These are phyloP conservation scores for Bactericera cockerelli DNA, from an alignment of 1,140 invertebrate species.

Conservation along the genomic window DNA sequence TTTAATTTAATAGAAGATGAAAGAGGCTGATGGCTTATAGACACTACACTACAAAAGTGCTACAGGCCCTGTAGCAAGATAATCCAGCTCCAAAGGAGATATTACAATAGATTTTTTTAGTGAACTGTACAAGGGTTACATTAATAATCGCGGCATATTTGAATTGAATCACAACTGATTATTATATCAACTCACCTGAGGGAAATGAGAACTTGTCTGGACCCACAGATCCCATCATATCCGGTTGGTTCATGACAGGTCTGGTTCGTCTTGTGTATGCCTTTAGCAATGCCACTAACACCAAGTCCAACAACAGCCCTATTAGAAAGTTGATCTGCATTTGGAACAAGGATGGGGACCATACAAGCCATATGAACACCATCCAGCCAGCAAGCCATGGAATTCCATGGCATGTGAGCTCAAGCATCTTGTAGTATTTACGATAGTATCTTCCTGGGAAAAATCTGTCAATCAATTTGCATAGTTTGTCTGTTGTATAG, in stretches of 20 bases:
- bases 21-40: too few relatives aligned
- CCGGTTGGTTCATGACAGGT: constrained; percentile 44
- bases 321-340: constrained; percentile 71
- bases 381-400: constrained; percentile 61
- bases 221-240: constrained; percentile 42
- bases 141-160: too few relatives aligned
- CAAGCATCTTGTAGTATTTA: constrained; percentile 46
- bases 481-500: constrained; percentile 43
- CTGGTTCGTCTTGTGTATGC: constrained; percentile 56
- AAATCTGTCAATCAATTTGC: constrained; percentile 37
- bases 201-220: constrained; percentile 91
- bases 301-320: constrained; percentile 74
- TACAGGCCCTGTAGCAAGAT: too few relatives aligned
- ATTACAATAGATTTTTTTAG: too few relatives aligned
- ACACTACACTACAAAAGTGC: too few relatives aligned
- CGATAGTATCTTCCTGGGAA: constrained; percentile 40
- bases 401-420: constrained; percentile 81
- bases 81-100: too few relatives aligned
- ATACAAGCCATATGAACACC: constrained; percentile 53
- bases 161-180: too few relatives aligned
- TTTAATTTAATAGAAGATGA: too few relatives aligned
- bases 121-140: too few relatives aligned
- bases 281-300: constrained; percentile 68
- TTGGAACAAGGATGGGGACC: constrained; percentile 46
- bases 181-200: constrained; percentile 42